Evolutionary conservation across 2,888 invertebrate genomes (phyloP), one percentile per base, ranked within the genome.

Genomic region (Dasysyrphus albostriatus): DNA sequence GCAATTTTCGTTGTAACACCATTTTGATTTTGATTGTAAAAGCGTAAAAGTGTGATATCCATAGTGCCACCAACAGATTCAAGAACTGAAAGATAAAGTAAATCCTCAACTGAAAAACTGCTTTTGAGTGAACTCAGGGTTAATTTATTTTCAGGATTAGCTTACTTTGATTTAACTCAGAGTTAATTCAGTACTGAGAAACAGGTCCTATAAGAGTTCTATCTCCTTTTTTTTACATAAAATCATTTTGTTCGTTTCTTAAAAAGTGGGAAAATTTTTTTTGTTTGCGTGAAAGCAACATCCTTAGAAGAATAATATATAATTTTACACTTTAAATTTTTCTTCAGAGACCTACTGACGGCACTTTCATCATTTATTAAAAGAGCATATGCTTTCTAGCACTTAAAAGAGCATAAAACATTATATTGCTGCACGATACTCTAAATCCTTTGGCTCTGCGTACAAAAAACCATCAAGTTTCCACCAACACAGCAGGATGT

Each of bases 371-470:
- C 42, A 54, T 61, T 44, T 63, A 72, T 78, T 63, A 44, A 72
- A 63, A 44, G 61, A 63, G 54, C 70, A 78, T 72, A 42, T 70
- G 63, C 61, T 69, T 42, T n/a, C 59, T 32, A 44, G 59, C 54
- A 78, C 70, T 78, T 61, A 70, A 49, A 75, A 67, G 34, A 56
- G 49, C 42, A 70, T 49, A 63, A 76, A 76, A 63, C 44, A 63
- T 49, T 39, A 37, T 14, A 61, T 67, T 34, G 47, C 37, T 49
- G 63, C 32, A 63, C 63, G 56, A 49, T 61, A 81, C 58, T 59
- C 29, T 10, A 54, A 69, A 44, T 74, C 59, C 73, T 51, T 37
- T 61, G 16, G 12, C 19, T 7, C 39, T 16, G 32, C 4, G 4
- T 19, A 59, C n/a, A 59, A 19, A 19, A 19, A 72, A 56, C 29